phyloP scores from a whole-genome alignment of 2,888 invertebrate genomes.

The Mythimna albipuncta region DNA sequence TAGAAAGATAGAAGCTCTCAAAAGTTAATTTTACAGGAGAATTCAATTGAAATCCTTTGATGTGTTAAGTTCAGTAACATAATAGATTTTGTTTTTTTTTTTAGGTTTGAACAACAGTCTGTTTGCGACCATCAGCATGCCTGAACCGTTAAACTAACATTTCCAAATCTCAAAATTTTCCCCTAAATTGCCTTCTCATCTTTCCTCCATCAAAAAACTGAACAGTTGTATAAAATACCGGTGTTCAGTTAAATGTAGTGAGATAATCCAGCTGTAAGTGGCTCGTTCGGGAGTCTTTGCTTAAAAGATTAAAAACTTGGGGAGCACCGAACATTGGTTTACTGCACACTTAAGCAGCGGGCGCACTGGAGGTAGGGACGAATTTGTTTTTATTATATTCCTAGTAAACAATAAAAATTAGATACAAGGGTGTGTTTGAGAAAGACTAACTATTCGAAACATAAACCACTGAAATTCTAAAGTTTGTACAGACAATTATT shows the following conservation, averaged over 20 bases:
- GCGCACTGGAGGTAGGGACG: neutral
- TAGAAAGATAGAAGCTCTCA: slow-evolving; percentile 6
- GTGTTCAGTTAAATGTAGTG: slow-evolving; percentile 79
- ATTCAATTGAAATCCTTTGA: neutral
- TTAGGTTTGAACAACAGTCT: neutral
- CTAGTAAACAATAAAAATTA: neutral
- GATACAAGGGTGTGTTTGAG: neutral
- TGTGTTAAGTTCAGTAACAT: neutral
- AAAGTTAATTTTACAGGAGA: neutral
- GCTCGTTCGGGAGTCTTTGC: slow-evolving; percentile 71
- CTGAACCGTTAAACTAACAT: neutral
- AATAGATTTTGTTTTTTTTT: neutral
- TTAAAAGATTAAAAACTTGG: slow-evolving; percentile 81
- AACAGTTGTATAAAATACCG: slow-evolving; percentile 63
- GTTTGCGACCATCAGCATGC: neutral
- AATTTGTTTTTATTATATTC: slow-evolving; percentile 15
- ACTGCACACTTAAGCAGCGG: slow-evolving; percentile 16
- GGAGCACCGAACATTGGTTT: slow-evolving; percentile 52
- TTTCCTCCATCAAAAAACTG: slow-evolving; percentile 55
- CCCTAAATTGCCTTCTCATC: slow-evolving; percentile 21
- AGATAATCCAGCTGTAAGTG: slow-evolving; percentile 77
- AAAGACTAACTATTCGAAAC: no score
- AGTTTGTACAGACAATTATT: no score
- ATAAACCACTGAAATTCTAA: no score
- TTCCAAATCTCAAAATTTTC: neutral